Conservation (phyloP, 2,797 vertebrate species). For the Mus spretus region DNA sequence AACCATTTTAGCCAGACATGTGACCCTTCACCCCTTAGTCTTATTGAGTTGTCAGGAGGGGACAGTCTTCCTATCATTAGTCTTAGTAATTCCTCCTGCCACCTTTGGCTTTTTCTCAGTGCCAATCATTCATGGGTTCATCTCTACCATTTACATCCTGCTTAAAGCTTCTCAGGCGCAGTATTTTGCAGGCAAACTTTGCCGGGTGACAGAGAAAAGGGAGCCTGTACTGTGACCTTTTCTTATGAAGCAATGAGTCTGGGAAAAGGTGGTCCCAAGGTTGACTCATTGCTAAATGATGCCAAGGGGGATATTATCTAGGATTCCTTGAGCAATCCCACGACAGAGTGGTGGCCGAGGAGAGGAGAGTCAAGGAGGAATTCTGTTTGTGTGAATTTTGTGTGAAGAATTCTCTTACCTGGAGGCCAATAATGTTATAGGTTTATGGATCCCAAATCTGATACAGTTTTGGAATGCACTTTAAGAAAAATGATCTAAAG, state of each 20-base stretch:
- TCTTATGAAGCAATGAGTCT: not conserved
- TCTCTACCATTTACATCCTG: not conserved
- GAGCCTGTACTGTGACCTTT: not conserved
- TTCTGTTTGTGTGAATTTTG: not conserved
- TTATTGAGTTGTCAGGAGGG: not conserved
- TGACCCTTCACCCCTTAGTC: not conserved
- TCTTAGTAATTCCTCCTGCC: not conserved
- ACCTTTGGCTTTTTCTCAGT: not conserved
- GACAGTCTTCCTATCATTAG: not conserved
- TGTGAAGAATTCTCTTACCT: not conserved
- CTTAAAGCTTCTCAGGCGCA: not conserved
- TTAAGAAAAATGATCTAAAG: not conserved
- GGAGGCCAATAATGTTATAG: not conserved
- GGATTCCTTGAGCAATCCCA: conserved; percentile 1
- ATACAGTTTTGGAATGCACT: not conserved
- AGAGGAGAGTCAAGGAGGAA: not conserved
- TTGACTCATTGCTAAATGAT: conserved; percentile 15
- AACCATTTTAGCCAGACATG: no score
- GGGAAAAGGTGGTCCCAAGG: not conserved
- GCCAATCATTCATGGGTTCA: not conserved
- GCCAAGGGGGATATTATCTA: not conserved
- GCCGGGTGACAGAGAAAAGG: not conserved
- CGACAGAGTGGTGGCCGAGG: not conserved
- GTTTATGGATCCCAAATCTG: not conserved
- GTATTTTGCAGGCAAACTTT: not conserved